Base-by-base conservation (phyloP, 1,140 invertebrate genomes). In the Bombus superbus region DNA sequence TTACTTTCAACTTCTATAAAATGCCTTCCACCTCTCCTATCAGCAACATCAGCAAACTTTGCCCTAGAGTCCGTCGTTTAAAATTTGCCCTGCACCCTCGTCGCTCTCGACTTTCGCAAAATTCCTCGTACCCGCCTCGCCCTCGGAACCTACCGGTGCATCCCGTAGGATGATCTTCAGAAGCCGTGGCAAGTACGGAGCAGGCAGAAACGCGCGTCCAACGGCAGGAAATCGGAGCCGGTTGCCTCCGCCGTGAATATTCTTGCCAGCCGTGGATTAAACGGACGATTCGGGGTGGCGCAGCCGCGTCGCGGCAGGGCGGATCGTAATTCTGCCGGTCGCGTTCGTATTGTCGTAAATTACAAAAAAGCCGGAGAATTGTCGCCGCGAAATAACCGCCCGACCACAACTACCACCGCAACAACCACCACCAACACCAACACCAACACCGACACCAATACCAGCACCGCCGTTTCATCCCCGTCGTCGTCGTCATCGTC, bases 301-400 rank as follows among this genome's bases (percentile, higher is more conserved):
- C 32, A 57, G 32, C 53, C 35, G 74, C 38, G 38, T 40, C 53
- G 53, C 28, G n/a, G 38, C 74, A 32, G 53, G 76, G 22, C 10
- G 83, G 40, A 35, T 72, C 76, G 76, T 79, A 84, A 84, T 79
- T 79, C 83, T 42, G 82, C 15, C 66, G 66, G 53, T 78, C 83
- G 75, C 53, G 83, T 84, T 84, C 75, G 83, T 84, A 84, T 72
- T n/a, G 53, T 79, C 83, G 83, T 84, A 84, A 84, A 84, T 84
- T 84, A 84, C 83, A 84, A 84, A 84, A 84, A 84, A 78, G 40
- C 44, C 25, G 8, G 75, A 25, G 83, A 79, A 84, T 84, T 84
- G 83, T 84, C 79, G 68, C 83, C 75, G 32, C 47, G 83, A n/a
- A 79, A 79, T 72, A 84, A 84, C 83, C 82, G 22, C 5, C 62